A percentile compares a stretch with the other conserved stretches of the same genome.
phyloP scores from a whole-genome alignment of 2,113 vertebrate species.

The Bos javanicus region DNA sequence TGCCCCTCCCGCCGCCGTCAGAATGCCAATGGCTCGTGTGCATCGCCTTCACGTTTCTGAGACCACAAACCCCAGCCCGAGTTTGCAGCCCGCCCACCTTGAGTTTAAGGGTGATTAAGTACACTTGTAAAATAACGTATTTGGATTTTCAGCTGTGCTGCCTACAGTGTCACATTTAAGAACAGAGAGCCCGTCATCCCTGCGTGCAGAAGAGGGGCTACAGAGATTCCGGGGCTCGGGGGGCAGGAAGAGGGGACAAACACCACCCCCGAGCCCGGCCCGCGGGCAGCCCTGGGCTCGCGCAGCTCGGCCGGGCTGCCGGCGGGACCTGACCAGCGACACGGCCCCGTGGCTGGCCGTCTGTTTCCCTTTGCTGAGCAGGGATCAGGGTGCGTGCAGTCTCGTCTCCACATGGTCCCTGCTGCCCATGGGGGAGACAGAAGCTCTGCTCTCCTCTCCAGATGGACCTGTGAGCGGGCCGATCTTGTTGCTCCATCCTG shows the following conservation, averaged over 20 bases:
- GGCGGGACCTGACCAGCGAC: fast-evolving
- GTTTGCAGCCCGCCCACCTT: background rate
- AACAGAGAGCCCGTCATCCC: background rate
- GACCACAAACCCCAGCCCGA: background rate
- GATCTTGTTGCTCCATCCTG: fast-evolving
- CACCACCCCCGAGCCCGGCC: background rate
- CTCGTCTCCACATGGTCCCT: background rate
- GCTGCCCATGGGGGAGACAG: background rate
- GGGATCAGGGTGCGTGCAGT: background rate
- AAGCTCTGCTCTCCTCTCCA: background rate
- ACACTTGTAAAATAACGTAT: background rate
- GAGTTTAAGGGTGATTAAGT: background rate
- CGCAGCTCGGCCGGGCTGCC: fast-evolving
- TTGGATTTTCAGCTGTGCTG: background rate
- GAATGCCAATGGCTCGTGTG: fast-evolving
- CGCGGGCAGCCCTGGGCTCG: fast-evolving
- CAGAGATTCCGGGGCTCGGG: fast-evolving
- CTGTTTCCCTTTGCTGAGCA: background rate
- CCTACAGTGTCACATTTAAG: background rate
- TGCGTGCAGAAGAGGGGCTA: background rate
- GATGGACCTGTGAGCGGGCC: fast-evolving
- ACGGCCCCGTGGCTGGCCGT: fast-evolving
- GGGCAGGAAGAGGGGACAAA: background rate
- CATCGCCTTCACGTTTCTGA: background rate
- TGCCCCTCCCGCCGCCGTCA: background rate